Evolutionary conservation across 2,888 invertebrate genomes (phyloP).

Genomic region (Cerastis leucographa): DNA sequence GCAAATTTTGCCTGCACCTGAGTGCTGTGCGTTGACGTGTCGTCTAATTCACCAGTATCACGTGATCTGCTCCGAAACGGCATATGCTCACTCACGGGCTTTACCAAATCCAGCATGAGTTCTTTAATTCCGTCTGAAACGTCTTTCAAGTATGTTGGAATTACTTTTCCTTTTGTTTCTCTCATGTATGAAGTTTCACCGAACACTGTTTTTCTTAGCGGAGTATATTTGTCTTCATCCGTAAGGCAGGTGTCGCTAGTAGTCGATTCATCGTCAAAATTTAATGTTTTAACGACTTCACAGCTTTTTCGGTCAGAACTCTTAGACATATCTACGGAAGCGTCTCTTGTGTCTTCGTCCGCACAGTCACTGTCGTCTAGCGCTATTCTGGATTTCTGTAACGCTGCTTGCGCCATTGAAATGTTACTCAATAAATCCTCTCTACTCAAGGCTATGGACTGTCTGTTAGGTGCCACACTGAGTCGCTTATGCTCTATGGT

Average conservation of each 20-base stretch:
- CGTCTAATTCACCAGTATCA: conserved; percentile 51
- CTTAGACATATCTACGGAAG: conserved; percentile 45
- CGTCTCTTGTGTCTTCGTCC: conserved; percentile 69
- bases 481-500: conserved; percentile 62
- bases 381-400: conserved; percentile 76
- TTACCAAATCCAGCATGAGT: conserved; percentile 84
- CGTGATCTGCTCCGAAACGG: conserved; percentile 69
- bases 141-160: conserved; percentile 80
- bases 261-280: conserved; percentile 81
- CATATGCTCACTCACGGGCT: conserved; percentile 78
- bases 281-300: conserved; percentile 84
- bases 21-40: conserved; percentile 74
- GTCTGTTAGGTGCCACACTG: conserved; percentile 73
- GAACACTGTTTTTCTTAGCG: conserved; percentile 80
- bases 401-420: conserved; percentile 80
- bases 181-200: conserved; percentile 77
- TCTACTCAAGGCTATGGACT: conserved; percentile 76
- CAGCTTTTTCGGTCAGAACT: conserved; percentile 72
- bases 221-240: conserved; percentile 66
- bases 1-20: conserved; percentile 82
- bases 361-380: conserved; percentile 71
- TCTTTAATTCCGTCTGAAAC: conserved; percentile 81
- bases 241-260: conserved; percentile 69
- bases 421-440: conserved; percentile 81
- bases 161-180: conserved; percentile 78